Percentiles rank a stretch among this genome's conserved stretches.
Conservation (phyloP, 1,140 invertebrate species). For the Lysiphlebus fabarum region DNA sequence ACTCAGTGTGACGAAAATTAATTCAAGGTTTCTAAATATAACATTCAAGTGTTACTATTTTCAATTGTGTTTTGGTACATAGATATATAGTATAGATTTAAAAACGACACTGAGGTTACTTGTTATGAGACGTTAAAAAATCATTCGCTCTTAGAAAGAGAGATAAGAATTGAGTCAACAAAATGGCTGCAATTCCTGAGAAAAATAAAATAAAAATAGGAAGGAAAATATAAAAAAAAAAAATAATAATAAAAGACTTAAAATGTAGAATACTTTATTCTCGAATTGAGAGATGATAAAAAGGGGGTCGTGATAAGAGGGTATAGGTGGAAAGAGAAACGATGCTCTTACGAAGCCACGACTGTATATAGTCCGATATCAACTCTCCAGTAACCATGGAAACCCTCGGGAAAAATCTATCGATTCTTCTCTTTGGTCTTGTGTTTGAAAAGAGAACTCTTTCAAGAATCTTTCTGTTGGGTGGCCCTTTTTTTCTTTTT, state of each 20-base stretch:
- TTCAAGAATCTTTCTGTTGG: slow-evolving; percentile 41
- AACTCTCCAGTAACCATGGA: slow-evolving; percentile 52
- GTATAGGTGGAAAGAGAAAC: slow-evolving; percentile 6
- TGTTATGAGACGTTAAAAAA: slow-evolving; percentile 1
- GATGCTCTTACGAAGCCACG: slow-evolving; percentile 41
- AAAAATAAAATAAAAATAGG: no score
- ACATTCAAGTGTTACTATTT: slow-evolving; percentile 35
- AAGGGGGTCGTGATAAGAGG: background rate
- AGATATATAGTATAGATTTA: background rate
- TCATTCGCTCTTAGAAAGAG: no score
- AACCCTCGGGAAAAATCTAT: slow-evolving; percentile 55
- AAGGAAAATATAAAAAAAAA: no score
- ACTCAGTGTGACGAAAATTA: slow-evolving; percentile 30
- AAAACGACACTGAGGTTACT: background rate
- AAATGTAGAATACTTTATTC: slow-evolving; percentile 1
- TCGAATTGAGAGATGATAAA: background rate
- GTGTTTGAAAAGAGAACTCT: slow-evolving; percentile 45
- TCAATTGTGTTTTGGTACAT: slow-evolving; percentile 35
- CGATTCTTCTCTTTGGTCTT: slow-evolving; percentile 54
- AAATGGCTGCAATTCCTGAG: no score
- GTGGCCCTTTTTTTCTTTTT: slow-evolving; percentile 17
- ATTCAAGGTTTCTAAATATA: slow-evolving; percentile 40
- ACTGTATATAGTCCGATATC: slow-evolving; percentile 39
- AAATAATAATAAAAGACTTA: no score
- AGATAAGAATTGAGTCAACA: no score